Base-by-base conservation (phyloP, 2,888 invertebrate species). In the Dascillus cervinus region DNA sequence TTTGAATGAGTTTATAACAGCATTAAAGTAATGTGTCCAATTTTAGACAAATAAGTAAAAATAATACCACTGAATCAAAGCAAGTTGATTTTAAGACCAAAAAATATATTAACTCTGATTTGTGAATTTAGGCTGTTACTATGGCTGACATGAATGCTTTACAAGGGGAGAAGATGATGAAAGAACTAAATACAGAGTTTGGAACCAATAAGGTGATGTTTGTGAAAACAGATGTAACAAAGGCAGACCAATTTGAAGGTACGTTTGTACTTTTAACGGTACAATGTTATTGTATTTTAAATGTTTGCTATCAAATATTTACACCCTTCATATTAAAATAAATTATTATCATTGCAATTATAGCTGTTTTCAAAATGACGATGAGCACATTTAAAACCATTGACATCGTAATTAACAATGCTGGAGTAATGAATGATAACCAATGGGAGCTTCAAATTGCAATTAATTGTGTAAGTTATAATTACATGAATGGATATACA, bases 401-500 rank as follows among this genome's bases (percentile, higher is more conserved):
- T 2, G 73, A 75, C 41, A 70, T 76, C 33, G 67, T 75, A 3
- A 65, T 74, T 13, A 86, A 85, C 63, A 85, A 85, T 60, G 85
- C 85, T 5, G 85, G 84, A 3, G 77, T 83, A 21, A 77, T 82
- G 76, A 82, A 82, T 56, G 82, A 83, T 53, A 67, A 79, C 46
- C 75, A 80, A 50, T 83, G 82, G 82, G 80, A 82, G 54, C 65
- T 81, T 8, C 77, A 81, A 64, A 77, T 83, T 19, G 82, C 56
- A 4, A 49, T 63, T 30, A 64, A 65, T 41, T 54, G 60, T 40
- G 65, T 64, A 52, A 56, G 62, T 56, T n/a, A n/a, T n/a, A n/a
- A n/a, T n/a, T n/a, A n/a, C n/a, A n/a, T n/a, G n/a, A n/a, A n/a
- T n/a, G n/a, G n/a, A n/a, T n/a, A n/a, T n/a, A n/a, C n/a, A n/a